Evolutionary conservation across 2,888 invertebrate genomes (phyloP).

Genomic region (Philereme vetulata): DNA sequence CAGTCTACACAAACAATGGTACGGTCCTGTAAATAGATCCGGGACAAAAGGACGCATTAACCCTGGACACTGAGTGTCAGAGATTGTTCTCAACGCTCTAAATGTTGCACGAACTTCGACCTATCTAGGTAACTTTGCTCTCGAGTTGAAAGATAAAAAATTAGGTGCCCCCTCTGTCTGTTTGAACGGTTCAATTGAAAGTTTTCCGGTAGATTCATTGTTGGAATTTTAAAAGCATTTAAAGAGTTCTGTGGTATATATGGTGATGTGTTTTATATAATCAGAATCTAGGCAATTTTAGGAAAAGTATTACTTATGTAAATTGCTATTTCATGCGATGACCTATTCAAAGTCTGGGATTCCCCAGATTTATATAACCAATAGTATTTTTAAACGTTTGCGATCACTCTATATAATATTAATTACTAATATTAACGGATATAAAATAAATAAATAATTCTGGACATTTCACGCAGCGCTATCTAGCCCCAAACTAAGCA

Average conservation of each 20-base stretch:
- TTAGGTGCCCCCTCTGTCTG: slow-evolving; percentile 35
- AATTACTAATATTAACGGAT: too few species aligned
- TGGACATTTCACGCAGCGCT: too few species aligned
- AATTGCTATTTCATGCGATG: too few species aligned
- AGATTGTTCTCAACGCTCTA: slow-evolving; percentile 68
- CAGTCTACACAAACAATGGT: slow-evolving; percentile 26
- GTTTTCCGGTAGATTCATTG: slow-evolving; percentile 25
- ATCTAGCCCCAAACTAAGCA: too few species aligned
- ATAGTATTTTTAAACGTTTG: too few species aligned
- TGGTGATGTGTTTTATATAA: too few species aligned
- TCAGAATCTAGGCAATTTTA: too few species aligned
- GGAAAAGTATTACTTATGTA: too few species aligned
- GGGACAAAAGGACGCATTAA: slow-evolving; percentile 51
- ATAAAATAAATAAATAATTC: too few species aligned
- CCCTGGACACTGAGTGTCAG: slow-evolving; percentile 56
- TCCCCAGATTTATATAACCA: too few species aligned
- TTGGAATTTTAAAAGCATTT: slow-evolving; percentile 22
- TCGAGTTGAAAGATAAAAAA: slow-evolving; percentile 36
- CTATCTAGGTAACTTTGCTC: slow-evolving; percentile 47
- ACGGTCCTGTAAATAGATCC: slow-evolving; percentile 45
- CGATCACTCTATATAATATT: too few species aligned
- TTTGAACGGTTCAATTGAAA: slow-evolving; percentile 38
- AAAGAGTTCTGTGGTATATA: slow-evolving; percentile 8
- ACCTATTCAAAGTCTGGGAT: too few species aligned
- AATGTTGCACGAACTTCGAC: slow-evolving; percentile 59